A percentile compares a stretch with the other conserved stretches of the same genome.
These are phyloP conservation scores for Dermolepida albohirtum DNA, from an alignment of 2,888 invertebrate species.

Conservation along the genomic window DNA sequence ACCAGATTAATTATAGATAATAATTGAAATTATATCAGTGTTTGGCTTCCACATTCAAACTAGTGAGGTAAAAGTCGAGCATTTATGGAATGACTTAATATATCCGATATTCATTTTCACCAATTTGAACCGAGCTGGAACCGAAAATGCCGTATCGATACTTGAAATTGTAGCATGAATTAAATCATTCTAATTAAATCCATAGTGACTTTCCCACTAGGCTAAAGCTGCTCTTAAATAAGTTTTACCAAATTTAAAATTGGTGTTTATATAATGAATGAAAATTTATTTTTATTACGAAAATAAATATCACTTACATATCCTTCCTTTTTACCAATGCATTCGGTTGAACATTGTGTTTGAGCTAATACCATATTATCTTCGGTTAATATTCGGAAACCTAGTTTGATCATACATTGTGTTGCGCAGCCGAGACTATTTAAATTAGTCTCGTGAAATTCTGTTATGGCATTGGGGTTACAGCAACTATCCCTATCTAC, in stretches of 20 bases:
- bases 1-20: too few relatives aligned
- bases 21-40: too few relatives aligned
- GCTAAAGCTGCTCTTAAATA: background rate
- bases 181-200: too few relatives aligned
- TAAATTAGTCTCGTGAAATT: slow-evolving; percentile 4
- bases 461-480: background rate
- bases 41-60: too few relatives aligned
- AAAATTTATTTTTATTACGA: too few relatives aligned
- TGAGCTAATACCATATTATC: background rate
- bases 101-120: too few relatives aligned
- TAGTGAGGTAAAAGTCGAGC: too few relatives aligned
- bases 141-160: too few relatives aligned
- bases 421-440: background rate
- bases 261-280: background rate
- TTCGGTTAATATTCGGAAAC: background rate
- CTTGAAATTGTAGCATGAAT: background rate
- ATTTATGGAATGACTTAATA: too few relatives aligned
- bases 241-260: background rate
- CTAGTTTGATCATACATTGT: slow-evolving; percentile 1
- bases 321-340: slow-evolving; percentile 19
- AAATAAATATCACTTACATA: slow-evolving; percentile 30
- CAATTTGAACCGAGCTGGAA: too few relatives aligned
- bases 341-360: slow-evolving; percentile 9
- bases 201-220: background rate
- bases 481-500: slow-evolving; percentile 25